These are phyloP conservation scores for Desmophyllum pertusum DNA, from an alignment of 92 coral and sea anemone species.

Conservation along the genomic window DNA sequence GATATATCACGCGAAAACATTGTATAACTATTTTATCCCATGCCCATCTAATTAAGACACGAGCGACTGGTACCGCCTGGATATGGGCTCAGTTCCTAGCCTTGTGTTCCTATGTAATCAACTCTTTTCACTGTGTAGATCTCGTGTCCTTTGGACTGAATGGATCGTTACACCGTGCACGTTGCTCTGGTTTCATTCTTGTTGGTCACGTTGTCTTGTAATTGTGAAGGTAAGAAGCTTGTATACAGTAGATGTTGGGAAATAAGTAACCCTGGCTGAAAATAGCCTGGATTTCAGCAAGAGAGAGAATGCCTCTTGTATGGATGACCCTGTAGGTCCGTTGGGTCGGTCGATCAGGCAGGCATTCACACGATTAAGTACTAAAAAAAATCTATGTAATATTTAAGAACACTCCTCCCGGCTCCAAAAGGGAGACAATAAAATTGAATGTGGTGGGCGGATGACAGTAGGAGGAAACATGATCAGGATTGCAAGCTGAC, in stretches of 20 bases:
- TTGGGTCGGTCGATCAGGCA: background rate
- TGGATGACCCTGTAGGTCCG: background rate
- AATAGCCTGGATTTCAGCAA: background rate
- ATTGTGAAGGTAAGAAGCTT: constrained; percentile 1
- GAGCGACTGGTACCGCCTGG: too few relatives aligned
- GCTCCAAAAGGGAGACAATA: background rate
- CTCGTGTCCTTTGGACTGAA: background rate
- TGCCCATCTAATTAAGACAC: too few relatives aligned
- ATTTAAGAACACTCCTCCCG: too few relatives aligned
- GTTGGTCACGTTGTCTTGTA: background rate
- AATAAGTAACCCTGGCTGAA: background rate
- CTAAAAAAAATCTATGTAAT: too few relatives aligned
- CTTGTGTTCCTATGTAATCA: background rate
- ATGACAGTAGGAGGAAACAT: background rate
- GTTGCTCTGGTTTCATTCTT: background rate
- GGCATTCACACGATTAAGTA: too few relatives aligned
- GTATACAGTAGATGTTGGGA: background rate
- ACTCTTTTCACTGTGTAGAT: background rate
- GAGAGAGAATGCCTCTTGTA: background rate
- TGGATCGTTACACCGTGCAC: background rate
- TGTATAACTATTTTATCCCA: too few relatives aligned
- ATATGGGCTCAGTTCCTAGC: too few relatives aligned
- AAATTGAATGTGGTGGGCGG: background rate
- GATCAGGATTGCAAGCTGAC: background rate
- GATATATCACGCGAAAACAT: too few relatives aligned